A percentile compares a stretch with the other conserved stretches of the same genome.
These are phyloP conservation scores for Zele albiditarsus DNA, from an alignment of 2,888 invertebrate genomes.

Conservation along the genomic window DNA sequence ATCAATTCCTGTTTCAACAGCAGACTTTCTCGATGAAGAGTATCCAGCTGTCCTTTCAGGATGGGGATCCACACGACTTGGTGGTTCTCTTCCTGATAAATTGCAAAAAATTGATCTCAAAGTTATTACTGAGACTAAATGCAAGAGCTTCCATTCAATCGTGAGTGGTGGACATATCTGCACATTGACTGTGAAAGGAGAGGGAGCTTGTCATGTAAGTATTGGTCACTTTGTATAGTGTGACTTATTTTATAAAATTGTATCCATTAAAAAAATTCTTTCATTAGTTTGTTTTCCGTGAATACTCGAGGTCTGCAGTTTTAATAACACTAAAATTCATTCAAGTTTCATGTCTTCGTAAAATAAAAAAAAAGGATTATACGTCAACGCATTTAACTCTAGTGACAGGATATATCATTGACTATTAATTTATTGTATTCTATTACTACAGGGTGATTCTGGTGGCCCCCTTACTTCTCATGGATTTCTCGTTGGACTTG, in stretches of 20 bases:
- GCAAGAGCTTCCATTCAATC: conserved; percentile 43
- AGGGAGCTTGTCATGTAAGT: conserved; percentile 68
- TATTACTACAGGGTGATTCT: conserved; percentile 41
- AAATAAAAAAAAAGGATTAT: too few relatives aligned
- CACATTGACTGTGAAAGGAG: conserved; percentile 61
- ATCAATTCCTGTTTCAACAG: conserved; percentile 69
- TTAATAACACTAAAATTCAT: too few relatives aligned
- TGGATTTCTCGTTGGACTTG: conserved; percentile 38
- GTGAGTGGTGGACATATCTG: conserved; percentile 59
- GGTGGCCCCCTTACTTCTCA: conserved; percentile 42
- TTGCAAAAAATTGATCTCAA: conserved; percentile 55
- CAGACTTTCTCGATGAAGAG: conserved; percentile 66
- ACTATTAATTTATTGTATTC: neutral
- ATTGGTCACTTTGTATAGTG: neutral
- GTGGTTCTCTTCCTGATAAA: conserved; percentile 52
- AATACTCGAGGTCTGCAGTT: too few relatives aligned
- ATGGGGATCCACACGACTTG: conserved; percentile 72
- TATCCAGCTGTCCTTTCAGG: conserved; percentile 70
- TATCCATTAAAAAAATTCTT: too few relatives aligned
- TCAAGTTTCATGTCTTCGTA: too few relatives aligned
- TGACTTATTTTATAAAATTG: neutral
- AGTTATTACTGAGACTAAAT: conserved; percentile 50
- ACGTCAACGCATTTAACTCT: too few relatives aligned
- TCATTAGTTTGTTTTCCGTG: too few relatives aligned
- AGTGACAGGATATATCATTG: too few relatives aligned